Conservation (phyloP, 1,140 invertebrate genomes). For the Lepidurus apus region DNA sequence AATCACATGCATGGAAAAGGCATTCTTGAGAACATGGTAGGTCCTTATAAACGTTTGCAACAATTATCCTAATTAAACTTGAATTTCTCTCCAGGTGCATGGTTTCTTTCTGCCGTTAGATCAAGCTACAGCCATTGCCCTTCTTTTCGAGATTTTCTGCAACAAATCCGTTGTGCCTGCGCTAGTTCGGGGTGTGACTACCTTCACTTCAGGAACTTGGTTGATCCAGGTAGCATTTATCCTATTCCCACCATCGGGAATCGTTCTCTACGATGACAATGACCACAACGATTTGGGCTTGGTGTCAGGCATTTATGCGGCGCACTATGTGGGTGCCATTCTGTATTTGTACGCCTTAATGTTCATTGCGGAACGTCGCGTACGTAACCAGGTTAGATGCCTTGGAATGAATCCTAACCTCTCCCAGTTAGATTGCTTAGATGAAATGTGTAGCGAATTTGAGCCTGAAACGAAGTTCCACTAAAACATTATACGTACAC, state of each 20-base stretch:
- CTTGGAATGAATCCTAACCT: no score
- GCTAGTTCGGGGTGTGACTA: background rate
- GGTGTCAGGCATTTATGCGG: background rate
- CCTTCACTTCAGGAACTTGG: background rate
- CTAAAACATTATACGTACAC: no score
- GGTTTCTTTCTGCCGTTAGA: background rate
- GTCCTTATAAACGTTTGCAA: background rate
- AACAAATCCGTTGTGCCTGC: background rate
- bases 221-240: background rate
- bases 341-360: no score
- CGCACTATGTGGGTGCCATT: background rate
- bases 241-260: background rate
- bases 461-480: no score
- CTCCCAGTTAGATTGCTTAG: no score
- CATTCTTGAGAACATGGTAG: background rate
- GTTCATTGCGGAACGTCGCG: no score
- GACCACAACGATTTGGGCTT: background rate
- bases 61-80: background rate
- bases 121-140: background rate
- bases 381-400: no score
- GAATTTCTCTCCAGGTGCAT: background rate
- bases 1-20: no score
- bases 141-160: background rate
- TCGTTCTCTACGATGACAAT: background rate
- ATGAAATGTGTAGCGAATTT: no score